phyloP scores from a whole-genome alignment of 2,888 invertebrate species.

The Halocaridina rubra region DNA sequence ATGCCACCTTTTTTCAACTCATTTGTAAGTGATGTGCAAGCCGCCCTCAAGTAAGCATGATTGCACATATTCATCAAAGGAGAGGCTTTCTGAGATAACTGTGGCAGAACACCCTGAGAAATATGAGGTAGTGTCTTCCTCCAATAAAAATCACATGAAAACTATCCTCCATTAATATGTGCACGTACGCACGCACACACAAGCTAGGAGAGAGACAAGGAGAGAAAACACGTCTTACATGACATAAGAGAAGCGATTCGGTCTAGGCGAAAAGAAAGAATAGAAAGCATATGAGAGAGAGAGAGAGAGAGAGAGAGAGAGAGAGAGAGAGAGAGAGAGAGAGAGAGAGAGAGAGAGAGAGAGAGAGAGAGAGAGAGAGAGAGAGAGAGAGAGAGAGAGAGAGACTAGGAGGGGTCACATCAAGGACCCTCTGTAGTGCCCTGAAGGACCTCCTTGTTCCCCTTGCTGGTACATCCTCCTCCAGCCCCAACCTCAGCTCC shows the following conservation, averaged over 20 bases:
- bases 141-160: too few relatives aligned
- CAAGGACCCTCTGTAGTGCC: slow-evolving; percentile 44
- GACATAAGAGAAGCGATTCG: not conserved
- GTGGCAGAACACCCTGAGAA: too few relatives aligned
- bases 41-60: too few relatives aligned
- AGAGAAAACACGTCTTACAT: not conserved
- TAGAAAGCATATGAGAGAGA: not conserved
- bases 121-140: too few relatives aligned
- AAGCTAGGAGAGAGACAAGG: not conserved
- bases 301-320: not conserved
- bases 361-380: not conserved
- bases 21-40: too few relatives aligned
- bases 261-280: not conserved
- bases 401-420: slow-evolving; percentile 11
- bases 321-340: slow-evolving; percentile 1
- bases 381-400: not conserved
- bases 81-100: too few relatives aligned
- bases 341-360: not conserved
- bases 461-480: not conserved
- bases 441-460: slow-evolving; percentile 50
- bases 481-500: not conserved
- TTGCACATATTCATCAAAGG: too few relatives aligned
- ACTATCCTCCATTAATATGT: too few relatives aligned
- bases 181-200: too few relatives aligned
- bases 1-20: too few relatives aligned